Evolutionary conservation across 2,888 invertebrate genomes (phyloP), one percentile per base, ranked within the genome.

Genomic region (Diarsia mendica): DNA sequence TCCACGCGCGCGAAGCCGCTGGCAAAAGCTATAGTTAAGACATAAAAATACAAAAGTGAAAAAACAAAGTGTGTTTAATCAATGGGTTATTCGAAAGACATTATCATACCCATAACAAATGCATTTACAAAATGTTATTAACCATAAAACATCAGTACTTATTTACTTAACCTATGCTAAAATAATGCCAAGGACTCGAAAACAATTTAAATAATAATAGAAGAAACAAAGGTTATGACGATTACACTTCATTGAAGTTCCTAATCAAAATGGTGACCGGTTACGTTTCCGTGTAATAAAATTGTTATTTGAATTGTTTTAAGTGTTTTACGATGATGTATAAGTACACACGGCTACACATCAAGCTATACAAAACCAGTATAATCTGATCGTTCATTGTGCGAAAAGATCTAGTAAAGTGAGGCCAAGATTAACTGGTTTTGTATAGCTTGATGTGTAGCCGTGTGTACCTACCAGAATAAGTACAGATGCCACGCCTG

Each of bases 181-280:
- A 1, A 68, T 82, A 61, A 77, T 68, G 82, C 51, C 82, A 72
- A 77, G 80, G 66, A 58, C n/a, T n/a, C 18, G 1, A 69, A 58
- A 78, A 53, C 72, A 67, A 78, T 81, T 83, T 83, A 65, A 82
- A 82, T 71, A 81, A 81, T 82, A 82, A 80, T 81, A 58, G 15
- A 65, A 58, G 15, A 65, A 53, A 80, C 60, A 75, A 60, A 53
- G 48, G 28, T 60, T 48, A 73, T 2, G 18, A 18, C 51, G 13
- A 33, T 46, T 64, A 28, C 1, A 48, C 23, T 48, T 10, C 13
- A 55, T 18, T 69, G 49, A 1, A 61, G 13, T 18, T 80, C 28
- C 18, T 51, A 69, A 46, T 69, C 18, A 66, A 69, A 55, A 79
- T 63, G 33, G 18, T 11, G n/a, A n/a, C n/a, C n/a, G 46, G 33